phyloP scores from a whole-genome alignment of 2,113 vertebrate species.

The Macrotis lagotis region DNA sequence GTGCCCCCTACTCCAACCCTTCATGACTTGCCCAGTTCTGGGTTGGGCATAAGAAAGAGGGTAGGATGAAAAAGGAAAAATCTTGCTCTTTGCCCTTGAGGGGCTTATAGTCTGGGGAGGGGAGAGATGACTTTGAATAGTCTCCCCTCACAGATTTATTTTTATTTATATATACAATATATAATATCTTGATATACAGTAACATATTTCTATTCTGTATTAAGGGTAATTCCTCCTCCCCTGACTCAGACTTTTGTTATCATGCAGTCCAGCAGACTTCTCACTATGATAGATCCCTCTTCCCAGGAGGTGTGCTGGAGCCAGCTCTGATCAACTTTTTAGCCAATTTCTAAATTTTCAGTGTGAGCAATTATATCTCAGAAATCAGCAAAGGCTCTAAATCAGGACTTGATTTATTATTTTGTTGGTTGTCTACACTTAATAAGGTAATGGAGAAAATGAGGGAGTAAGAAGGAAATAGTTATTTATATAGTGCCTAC shows the following conservation, averaged over 20 bases:
- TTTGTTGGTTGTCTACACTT: not conserved
- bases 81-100: not conserved
- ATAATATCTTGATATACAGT: not conserved
- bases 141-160: not conserved
- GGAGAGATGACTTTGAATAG: not conserved
- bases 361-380: not conserved
- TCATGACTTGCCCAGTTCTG: not conserved
- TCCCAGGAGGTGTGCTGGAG: not conserved
- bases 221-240: not conserved
- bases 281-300: not conserved
- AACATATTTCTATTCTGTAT: not conserved
- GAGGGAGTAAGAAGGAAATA: not conserved
- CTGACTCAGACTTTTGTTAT: not conserved
- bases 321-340: not conserved
- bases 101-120: not conserved
- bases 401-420: not conserved
- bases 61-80: not conserved
- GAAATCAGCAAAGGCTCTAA: too few species aligned
- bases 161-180: too few species aligned
- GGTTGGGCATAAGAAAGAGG: not conserved
- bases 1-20: not conserved
- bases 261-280: not conserved
- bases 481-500: not conserved
- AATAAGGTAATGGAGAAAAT: not conserved
- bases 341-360: not conserved